phyloP scores from a whole-genome alignment of 2,888 invertebrate genomes.

The Caenorhabditis afra region DNA sequence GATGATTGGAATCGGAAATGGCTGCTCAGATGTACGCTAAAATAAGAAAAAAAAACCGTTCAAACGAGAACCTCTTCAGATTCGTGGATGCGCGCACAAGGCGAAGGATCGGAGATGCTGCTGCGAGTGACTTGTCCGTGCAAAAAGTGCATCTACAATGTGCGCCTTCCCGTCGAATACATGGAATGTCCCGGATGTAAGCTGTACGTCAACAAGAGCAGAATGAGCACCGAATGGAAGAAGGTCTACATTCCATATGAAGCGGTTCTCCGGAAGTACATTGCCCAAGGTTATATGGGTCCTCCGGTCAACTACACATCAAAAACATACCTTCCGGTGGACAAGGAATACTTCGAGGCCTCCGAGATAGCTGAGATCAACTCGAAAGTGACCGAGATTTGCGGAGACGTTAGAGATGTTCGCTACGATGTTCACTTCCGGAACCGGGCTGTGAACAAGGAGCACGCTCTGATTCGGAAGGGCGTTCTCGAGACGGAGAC shows the following conservation, averaged over 20 bases:
- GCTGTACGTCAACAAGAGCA: slow-evolving; percentile 30
- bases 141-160: slow-evolving; percentile 20
- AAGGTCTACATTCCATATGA: slow-evolving; percentile 30
- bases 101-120: slow-evolving; percentile 26
- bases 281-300: slow-evolving; percentile 1
- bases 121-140: slow-evolving; percentile 39
- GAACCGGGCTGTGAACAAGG: slow-evolving; percentile 21
- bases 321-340: slow-evolving; percentile 11
- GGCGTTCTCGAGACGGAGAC: slow-evolving; percentile 9
- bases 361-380: slow-evolving; percentile 30
- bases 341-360: slow-evolving; percentile 12
- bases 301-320: not conserved
- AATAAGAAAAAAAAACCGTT: too few relatives aligned
- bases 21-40: slow-evolving; percentile 37
- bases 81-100: slow-evolving; percentile 29
- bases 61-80: slow-evolving; percentile 2
- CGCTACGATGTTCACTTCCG: slow-evolving; percentile 16
- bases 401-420: slow-evolving; percentile 32
- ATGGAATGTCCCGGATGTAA: slow-evolving; percentile 36
- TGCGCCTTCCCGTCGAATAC: slow-evolving; percentile 19
- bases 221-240: slow-evolving; percentile 27
- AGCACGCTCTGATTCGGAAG: slow-evolving; percentile 28
- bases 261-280: slow-evolving; percentile 9
- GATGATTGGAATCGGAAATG: slow-evolving; percentile 44
- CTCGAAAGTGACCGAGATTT: slow-evolving; percentile 12